Base-by-base conservation (phyloP, 35 echinoderm and acorn worm species). In the Diadema setosum region DNA sequence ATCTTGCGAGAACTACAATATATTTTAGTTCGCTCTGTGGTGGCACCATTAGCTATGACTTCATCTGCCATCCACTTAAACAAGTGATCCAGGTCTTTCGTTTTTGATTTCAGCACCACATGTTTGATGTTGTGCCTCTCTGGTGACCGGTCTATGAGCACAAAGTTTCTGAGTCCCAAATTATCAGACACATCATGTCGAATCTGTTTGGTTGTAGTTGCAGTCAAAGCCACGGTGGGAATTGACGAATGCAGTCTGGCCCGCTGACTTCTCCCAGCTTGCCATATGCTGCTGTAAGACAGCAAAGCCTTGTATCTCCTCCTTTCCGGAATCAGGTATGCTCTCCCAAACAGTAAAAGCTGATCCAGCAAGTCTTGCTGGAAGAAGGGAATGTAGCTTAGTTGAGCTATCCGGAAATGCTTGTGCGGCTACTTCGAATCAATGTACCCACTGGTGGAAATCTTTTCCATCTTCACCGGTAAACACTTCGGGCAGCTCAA, bases 391-490 rank as follows among this genome's bases (percentile, higher is more conserved):
- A 34, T 3, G 3, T 73, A 73, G 31, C 18, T 17, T 27, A 17
- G 31, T 34, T 25, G 65, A 5, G 17, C 18, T 73, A 31, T 73
- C 21, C 17, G 65, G 21, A 32, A 73, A 73, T 2, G 65, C 65
- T 24, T 5, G 2, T 73, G 65, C 65, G 2, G 65, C 65, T 16
- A 73, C 65, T 73, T 73, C 65, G 21, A 73, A 73, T 32, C 65
- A 3, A 34, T 34, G 65, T 73, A 73, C 31, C 65, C 65, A 73
- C 37, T 73, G 65, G 31, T 24, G 65, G 34, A 73, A 73, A 31
- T 73, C 65, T 73, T 73, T 73, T 17, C 65, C 65, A 73, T 73
- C 65, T 31, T 73, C 65, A 25, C 65, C 65, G 5, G 65, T 73
- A 36, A 73, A 5, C 5, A 73, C 2, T 73, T 73, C 65, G 18